Conservation (phyloP, 2,797 vertebrate genomes). For the Manis pentadactyla region DNA sequence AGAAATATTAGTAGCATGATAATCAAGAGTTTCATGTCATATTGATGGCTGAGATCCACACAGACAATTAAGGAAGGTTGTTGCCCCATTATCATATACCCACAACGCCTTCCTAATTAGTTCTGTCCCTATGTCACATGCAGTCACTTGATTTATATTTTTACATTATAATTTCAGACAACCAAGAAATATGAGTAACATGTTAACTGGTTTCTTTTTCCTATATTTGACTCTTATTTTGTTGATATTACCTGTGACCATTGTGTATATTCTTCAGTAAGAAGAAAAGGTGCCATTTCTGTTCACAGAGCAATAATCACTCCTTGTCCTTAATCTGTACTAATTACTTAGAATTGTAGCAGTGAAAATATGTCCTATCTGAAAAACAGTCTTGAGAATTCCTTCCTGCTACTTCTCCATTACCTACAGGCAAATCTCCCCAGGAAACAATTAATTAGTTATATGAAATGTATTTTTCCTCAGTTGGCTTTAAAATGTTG, state of each 20-base stretch:
- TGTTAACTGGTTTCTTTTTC: background rate
- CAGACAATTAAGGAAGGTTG: background rate
- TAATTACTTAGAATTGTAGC: background rate
- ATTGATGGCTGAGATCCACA: background rate
- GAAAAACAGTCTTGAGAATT: background rate
- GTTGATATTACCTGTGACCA: background rate
- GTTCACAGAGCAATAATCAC: background rate
- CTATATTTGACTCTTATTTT: background rate
- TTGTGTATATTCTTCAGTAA: background rate
- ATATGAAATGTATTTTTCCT: background rate
- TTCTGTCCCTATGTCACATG: background rate
- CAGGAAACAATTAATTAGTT: background rate
- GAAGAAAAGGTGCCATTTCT: background rate
- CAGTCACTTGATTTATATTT: background rate
- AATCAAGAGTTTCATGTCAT: background rate
- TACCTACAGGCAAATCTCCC: background rate
- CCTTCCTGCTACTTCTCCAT: background rate
- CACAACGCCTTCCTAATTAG: background rate
- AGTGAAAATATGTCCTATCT: background rate
- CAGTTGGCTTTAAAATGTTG: conserved; percentile 7
- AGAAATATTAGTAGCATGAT: background rate
- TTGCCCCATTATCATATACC: background rate
- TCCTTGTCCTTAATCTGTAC: background rate
- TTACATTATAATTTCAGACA: background rate
- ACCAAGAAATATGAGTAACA: background rate